Evolutionary conservation across 2,113 vertebrate species (phyloP).

Genomic region (Fulmarus glacialis): DNA sequence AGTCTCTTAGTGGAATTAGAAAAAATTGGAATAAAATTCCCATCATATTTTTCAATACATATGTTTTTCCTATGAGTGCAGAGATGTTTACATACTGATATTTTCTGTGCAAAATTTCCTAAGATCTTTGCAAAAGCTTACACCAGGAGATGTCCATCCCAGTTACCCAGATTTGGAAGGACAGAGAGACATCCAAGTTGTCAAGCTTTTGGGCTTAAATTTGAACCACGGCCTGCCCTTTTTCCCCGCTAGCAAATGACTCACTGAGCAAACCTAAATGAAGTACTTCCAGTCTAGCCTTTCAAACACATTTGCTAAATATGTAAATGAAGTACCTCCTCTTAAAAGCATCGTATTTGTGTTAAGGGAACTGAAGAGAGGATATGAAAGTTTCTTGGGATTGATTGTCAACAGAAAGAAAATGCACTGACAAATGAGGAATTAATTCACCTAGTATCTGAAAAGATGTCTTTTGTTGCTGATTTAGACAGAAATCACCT

Average conservation of each 20-base stretch:
- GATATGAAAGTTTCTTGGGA: background rate
- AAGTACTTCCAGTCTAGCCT: background rate
- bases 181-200: background rate
- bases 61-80: background rate
- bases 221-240: background rate
- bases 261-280: background rate
- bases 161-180: background rate
- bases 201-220: background rate
- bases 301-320: background rate
- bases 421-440: background rate
- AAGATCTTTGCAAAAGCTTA: background rate
- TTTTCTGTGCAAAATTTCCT: background rate
- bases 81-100: background rate
- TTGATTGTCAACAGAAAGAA: background rate
- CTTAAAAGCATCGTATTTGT: background rate
- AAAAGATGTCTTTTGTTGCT: background rate
- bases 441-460: background rate
- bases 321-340: background rate
- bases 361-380: background rate
- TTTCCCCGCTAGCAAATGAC: background rate
- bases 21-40: background rate
- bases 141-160: background rate
- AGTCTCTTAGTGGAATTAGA: background rate
- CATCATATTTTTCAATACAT: background rate
- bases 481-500: background rate